These are phyloP conservation scores for Odontocolon sp. DNA, from an alignment of 2,888 invertebrate species.

Conservation along the genomic window DNA sequence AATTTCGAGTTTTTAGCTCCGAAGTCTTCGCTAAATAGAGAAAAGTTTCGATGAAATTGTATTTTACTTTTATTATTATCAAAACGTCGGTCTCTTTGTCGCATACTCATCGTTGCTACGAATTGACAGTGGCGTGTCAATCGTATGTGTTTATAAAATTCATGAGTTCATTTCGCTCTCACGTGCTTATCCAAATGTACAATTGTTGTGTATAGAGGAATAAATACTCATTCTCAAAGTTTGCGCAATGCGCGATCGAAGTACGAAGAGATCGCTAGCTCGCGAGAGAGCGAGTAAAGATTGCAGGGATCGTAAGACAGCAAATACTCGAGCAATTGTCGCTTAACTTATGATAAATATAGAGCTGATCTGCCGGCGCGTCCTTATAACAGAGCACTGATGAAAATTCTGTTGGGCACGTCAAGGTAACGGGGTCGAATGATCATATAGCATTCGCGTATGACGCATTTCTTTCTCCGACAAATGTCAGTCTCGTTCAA, in stretches of 20 bases:
- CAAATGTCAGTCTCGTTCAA: constrained; percentile 55
- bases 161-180: background rate
- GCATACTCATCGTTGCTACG: background rate
- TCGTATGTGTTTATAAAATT: constrained; percentile 26
- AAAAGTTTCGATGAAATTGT: no score
- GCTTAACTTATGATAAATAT: constrained; percentile 66
- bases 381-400: constrained; percentile 71
- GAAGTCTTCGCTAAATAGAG: no score
- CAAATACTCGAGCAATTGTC: constrained; percentile 58
- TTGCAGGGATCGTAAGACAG: constrained; percentile 9
- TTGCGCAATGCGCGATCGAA: constrained; percentile 47
- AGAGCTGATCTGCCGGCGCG: constrained; percentile 66
- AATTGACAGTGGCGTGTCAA: constrained; percentile 25
- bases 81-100: constrained; percentile 38
- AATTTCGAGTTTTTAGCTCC: no score
- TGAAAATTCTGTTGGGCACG: constrained; percentile 68
- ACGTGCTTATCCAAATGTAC: background rate
- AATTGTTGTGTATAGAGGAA: constrained; percentile 16
- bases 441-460: constrained; percentile 39
- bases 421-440: constrained; percentile 69
- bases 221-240: constrained; percentile 36
- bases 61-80: no score
- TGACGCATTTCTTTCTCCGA: constrained; percentile 55
- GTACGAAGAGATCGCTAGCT: background rate
- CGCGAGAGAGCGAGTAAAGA: constrained; percentile 1